These are phyloP conservation scores for Tachysurus fulvidraco DNA, from an alignment of 2,113 vertebrate genomes.

Conservation along the genomic window DNA sequence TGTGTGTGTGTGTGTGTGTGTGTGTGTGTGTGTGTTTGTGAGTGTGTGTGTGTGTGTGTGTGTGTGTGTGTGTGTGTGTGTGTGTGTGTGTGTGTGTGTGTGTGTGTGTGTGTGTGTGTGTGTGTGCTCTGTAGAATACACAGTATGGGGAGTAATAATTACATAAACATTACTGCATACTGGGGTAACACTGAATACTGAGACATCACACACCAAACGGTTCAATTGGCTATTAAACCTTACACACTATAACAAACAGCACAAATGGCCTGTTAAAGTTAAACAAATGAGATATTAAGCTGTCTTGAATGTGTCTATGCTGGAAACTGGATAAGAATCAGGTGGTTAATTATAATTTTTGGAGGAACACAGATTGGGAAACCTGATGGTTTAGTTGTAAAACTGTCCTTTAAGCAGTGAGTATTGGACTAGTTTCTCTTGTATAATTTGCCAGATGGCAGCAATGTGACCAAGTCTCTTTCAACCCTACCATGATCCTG, in stretches of 20 bases:
- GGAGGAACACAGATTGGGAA: background rate
- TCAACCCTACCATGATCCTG: background rate
- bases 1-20: background rate
- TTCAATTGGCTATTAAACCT: conserved; percentile 23
- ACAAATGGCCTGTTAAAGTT: conserved; percentile 8
- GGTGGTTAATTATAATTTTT: background rate
- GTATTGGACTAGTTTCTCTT: background rate
- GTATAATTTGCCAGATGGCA: conserved; percentile 5
- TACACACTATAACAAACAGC: conserved; percentile 19
- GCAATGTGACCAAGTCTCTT: background rate
- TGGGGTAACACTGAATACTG: background rate
- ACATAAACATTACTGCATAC: background rate
- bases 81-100: background rate
- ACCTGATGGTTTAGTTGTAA: conserved; percentile 7
- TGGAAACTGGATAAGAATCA: conserved; percentile 2
- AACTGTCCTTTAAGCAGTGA: background rate
- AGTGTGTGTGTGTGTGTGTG: background rate
- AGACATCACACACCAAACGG: conserved; percentile 8
- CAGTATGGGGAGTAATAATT: background rate
- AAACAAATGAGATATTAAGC: background rate
- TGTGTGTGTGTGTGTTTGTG: background rate
- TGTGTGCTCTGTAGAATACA: background rate
- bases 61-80: background rate
- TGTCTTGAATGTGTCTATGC: background rate
- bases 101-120: background rate